Base-by-base conservation (phyloP, 2,888 invertebrate species). In the Sarcophaga subvicina region DNA sequence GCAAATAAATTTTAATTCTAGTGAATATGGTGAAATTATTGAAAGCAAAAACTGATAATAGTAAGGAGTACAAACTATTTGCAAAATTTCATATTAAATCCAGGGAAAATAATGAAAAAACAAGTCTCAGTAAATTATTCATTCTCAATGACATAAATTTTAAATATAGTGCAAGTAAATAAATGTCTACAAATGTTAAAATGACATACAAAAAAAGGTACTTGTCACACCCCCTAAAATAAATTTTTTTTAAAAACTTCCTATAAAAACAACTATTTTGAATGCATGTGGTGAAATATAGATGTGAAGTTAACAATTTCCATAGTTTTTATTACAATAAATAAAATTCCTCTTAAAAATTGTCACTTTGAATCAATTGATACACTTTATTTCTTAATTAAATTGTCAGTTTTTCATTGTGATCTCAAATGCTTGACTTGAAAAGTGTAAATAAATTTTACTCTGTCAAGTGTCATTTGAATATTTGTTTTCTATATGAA, bases 311-410 rank as follows among this genome's bases (percentile, higher is more conserved):
- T 69, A 22, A 69, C 69, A 47, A 37, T 37, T 4, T 69, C 17
- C 64, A 17, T 54, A 14, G 54, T 1, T 54, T 54, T 54, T 14
- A 54, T 54, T 14, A 17, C 54, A 14, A 54, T 14, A 54, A 54
- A 54, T 54, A 54, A 17, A 54, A 54, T 54, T 54, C 17, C 54
- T 54, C 54, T 54, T 12, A 14, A 17, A 14, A 27, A 62, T 37
- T 71, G 77, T 47, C 71, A 66, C 25, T 64, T 77, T 14, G 47
- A 66, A 54, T 81, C 76, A 76, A 64, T 64, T 77, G 71, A 77
- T 71, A 76, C 59, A 59, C 14, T 17, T 20, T 5, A n/a, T 2
- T 47, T 47, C 37, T 76, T 82, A 49, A 70, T 82, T 77, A 27
- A 82, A 82, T 71, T 64, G 22, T 37, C 62, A 27, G 62, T 49